Conservation (phyloP, 2,113 vertebrate species). For the Holacanthus passer region DNA sequence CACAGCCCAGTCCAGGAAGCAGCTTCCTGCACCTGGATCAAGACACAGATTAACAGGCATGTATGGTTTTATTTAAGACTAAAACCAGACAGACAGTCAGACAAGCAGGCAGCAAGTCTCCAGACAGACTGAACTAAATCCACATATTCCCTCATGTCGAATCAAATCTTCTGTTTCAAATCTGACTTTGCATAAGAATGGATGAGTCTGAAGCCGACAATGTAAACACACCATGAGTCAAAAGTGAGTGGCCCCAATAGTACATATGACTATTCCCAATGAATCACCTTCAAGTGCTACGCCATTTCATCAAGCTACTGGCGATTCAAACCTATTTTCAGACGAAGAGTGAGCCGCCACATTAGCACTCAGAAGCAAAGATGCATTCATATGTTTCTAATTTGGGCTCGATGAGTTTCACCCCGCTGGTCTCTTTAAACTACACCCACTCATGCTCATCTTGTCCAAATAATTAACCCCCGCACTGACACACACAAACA, state of each 20-base stretch:
- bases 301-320: slow-evolving; percentile 32
- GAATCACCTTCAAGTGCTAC: slow-evolving; percentile 52
- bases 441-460: slow-evolving; percentile 64
- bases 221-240: slow-evolving; percentile 71
- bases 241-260: slow-evolving; percentile 54
- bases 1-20: slow-evolving; percentile 69
- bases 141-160: slow-evolving; percentile 5
- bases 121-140: slow-evolving; percentile 25
- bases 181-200: slow-evolving; percentile 46
- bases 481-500: slow-evolving; percentile 21
- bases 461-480: slow-evolving; percentile 60
- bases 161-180: slow-evolving; percentile 34
- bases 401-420: slow-evolving; percentile 58
- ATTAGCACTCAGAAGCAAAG: slow-evolving; percentile 44
- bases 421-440: slow-evolving; percentile 55
- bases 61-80: slow-evolving; percentile 36
- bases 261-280: slow-evolving; percentile 51
- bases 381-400: slow-evolving; percentile 66
- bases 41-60: slow-evolving; percentile 26
- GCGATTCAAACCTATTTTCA: slow-evolving; percentile 29
- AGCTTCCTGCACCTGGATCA: slow-evolving; percentile 68
- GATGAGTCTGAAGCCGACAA: slow-evolving; percentile 53
- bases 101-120: slow-evolving; percentile 12
- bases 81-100: slow-evolving; percentile 6
- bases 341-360: slow-evolving; percentile 35